Evolutionary conservation across 2,888 invertebrate genomes (phyloP).

Genomic region (Norana najaformis): DNA sequence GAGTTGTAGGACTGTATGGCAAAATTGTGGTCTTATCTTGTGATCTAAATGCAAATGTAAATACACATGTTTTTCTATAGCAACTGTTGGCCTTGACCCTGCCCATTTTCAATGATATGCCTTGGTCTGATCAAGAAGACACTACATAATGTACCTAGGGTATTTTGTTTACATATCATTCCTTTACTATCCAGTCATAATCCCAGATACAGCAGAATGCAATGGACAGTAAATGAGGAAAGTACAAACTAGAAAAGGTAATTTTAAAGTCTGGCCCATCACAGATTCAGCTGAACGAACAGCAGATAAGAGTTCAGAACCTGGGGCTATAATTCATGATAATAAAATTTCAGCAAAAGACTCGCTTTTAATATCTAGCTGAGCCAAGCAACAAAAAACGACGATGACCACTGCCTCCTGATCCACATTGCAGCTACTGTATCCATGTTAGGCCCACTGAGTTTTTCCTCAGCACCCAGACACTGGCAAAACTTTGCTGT

Average conservation of each 20-base stretch:
- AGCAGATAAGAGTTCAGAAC: not conserved
- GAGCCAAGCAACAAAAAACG: not conserved
- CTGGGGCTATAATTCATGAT: not conserved
- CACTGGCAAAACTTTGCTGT: not conserved
- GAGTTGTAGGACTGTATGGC: not conserved
- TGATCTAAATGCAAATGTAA: too few species aligned
- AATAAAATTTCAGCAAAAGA: not conserved
- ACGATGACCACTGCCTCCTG: not conserved
- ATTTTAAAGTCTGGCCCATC: not conserved
- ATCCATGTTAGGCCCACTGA: not conserved
- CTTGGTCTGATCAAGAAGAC: not conserved
- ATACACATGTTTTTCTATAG: too few species aligned
- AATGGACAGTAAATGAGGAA: not conserved
- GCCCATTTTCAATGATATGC: too few species aligned
- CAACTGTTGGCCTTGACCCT: too few species aligned
- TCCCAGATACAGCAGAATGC: not conserved
- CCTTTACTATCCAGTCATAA: not conserved
- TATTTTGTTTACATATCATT: not conserved
- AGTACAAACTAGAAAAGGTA: not conserved
- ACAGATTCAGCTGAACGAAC: not conserved
- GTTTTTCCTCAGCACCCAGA: slow-evolving; percentile 3
- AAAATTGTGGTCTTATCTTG: not conserved
- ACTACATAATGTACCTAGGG: not conserved
- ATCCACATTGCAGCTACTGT: too few species aligned
- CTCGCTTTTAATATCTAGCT: not conserved